Base-by-base conservation (phyloP, 2,797 vertebrate species). In the Morus bassanus region DNA sequence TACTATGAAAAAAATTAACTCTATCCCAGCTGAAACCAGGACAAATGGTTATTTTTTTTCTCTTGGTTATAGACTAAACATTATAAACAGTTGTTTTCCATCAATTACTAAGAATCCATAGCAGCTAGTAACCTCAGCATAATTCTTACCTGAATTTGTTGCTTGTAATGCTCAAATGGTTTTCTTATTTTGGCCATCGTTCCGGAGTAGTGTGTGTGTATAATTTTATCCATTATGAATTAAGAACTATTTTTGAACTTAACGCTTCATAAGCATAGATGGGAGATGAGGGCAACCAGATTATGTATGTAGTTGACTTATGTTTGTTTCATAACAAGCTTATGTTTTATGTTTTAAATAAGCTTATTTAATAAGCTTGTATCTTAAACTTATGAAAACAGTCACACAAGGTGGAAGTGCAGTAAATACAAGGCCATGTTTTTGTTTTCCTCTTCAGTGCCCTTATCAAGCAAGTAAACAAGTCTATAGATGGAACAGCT, bases 401-500 rank as follows among this genome's bases (percentile, higher is more conserved):
- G 4, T 82, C 46, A 27, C 46, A 65, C 7, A 5, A 0, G 4
- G 23, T 75, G 12, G 28, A 82, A 67, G 31, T 85, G 35, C 18
- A 81, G 13, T 91, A 82, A 53, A 46, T 72, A 45, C 15, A 59
- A 89, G 30, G 25, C 25, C 8, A 1, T 75, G 4, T 60, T 84
- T 80, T 74, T 94, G 48, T 92, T 92, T 80, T 95, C 78, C 33
- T 95, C 45, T 64, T 91, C 91, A 99, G 99, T 97, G 99, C 99
- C 70, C 98, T 99, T 95, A 99, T 99, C 96, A 99, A 99, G 91
- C 99, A 99, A 97, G 99, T 99, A 51, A 99, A 99, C 97, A 99
- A 99, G 95, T 99, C 99, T 39, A 99, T 99, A 97, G 99, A 99
- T 68, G 99, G 99, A 83, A 99, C 99, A 23, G 99, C 99, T 76